Evolutionary conservation across 2,797 vertebrate species (phyloP), one percentile per base, ranked within the genome.

Genomic region (Lates japonicus): DNA sequence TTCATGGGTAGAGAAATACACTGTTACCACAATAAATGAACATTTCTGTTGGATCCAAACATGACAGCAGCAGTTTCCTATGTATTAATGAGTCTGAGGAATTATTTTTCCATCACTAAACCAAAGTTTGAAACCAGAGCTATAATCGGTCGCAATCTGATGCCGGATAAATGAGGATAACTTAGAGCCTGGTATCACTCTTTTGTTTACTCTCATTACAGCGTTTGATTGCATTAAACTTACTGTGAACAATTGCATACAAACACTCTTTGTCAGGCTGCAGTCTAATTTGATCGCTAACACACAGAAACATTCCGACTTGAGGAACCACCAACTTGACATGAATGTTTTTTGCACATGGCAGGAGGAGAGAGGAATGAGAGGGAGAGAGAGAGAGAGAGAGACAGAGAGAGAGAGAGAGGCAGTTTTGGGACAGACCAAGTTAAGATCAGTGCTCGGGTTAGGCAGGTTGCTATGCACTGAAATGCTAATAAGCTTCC

Each of bases 401-500:
- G 62, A 67, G 52, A 25, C 78, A 65, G 64, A 57, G 81, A 78
- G 83, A 67, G 52, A 25, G 80, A 65, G 64, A 57, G 81, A 78
- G 83, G 82, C 49, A 66, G 90, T 91, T 92, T 93, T 91, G n/a
- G 92, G 92, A 92, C 90, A 90, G 87, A 87, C 87, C 71, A 80
- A 75, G 90, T 93, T 93, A 92, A 92, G 92, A 93, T 93, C 87
- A 88, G 88, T 68, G 94, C 93, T 94, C 66, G 74, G 73, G 94
- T 93, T 85, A 94, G 85, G 86, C 92, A 93, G 91, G 92, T 94
- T 94, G 93, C 91, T 93, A 93, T 93, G 91, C 87, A 86, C 90
- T 93, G 91, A 94, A 94, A 94, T 92, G 93, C 92, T 94, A 94
- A 95, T 92, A 92, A 91, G 90, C 91, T 93, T 90, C 88, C 93